These are phyloP conservation scores for Yponomeuta sedellus DNA, from an alignment of 2,888 invertebrate genomes.

Conservation along the genomic window DNA sequence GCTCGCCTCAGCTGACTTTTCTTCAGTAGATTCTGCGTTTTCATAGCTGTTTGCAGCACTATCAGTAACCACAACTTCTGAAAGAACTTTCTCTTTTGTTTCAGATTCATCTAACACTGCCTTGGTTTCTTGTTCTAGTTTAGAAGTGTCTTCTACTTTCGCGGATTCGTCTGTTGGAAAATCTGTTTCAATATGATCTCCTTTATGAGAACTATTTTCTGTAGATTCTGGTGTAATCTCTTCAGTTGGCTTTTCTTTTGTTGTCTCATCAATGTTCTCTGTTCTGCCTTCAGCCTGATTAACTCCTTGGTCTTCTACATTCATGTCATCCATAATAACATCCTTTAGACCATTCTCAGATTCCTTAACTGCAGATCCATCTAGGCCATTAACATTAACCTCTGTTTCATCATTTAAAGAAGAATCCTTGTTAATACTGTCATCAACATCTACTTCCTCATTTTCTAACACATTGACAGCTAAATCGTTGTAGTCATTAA, in stretches of 20 bases:
- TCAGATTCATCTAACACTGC: background rate
- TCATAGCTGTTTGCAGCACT: conserved; percentile 14
- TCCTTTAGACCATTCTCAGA: conserved; percentile 20
- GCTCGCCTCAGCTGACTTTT: conserved; percentile 18
- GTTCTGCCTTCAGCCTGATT: background rate
- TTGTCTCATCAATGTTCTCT: background rate
- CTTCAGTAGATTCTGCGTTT: conserved; percentile 12
- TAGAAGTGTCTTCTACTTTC: background rate
- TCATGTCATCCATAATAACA: conserved; percentile 20
- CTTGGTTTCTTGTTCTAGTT: background rate
- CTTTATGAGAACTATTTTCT: background rate
- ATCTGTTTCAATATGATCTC: background rate
- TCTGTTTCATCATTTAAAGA: conserved; percentile 4
- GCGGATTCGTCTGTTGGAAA: background rate
- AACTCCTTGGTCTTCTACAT: conserved; percentile 20
- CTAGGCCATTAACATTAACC: background rate
- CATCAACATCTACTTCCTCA: conserved; percentile 35
- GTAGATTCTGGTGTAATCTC: conserved; percentile 6
- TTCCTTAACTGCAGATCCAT: conserved; percentile 10
- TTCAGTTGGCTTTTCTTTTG: conserved; percentile 5
- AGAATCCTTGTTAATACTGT: conserved; percentile 4
- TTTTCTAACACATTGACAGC: conserved; percentile 46
- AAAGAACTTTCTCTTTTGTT: background rate
- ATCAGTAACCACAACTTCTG: conserved; percentile 3
- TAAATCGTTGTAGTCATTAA: conserved; percentile 81